Conservation (phyloP, 2,888 invertebrate species). For the Dysmachus trigonus region DNA sequence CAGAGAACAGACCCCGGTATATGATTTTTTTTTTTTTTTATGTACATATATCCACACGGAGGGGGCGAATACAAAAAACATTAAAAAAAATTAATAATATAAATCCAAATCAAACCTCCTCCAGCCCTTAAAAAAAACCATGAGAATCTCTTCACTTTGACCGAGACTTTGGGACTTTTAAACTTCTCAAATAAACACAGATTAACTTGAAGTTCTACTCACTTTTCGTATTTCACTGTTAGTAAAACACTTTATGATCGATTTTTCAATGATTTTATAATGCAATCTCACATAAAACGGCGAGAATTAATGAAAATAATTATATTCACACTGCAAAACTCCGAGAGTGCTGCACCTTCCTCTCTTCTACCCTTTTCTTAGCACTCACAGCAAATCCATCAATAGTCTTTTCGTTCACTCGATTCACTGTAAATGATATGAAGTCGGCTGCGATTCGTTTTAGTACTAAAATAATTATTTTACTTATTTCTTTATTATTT, state of each 20-base stretch:
- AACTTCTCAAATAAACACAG: neutral
- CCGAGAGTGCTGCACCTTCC: neutral
- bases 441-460: neutral
- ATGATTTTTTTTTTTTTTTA: neutral
- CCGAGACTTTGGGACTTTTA: neutral
- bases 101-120: neutral
- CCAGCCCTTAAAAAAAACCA: constrained; percentile 32
- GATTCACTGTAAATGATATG: constrained; percentile 28
- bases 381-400: constrained; percentile 26
- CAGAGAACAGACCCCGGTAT: neutral
- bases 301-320: neutral
- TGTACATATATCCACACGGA: neutral
- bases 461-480: neutral
- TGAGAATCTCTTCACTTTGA: constrained; percentile 9
- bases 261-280: neutral
- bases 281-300: neutral
- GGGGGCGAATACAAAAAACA: constrained; percentile 13
- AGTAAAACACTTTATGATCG: neutral
- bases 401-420: constrained; percentile 30
- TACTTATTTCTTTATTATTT: neutral
- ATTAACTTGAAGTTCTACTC: constrained; percentile 3
- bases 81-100: too few species aligned
- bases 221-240: constrained; percentile 5
- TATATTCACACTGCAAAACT: constrained; percentile 13
- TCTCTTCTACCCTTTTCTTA: constrained; percentile 31